These are phyloP conservation scores for Schlechtendalia chinensis DNA, from an alignment of 1,140 invertebrate species.

Conservation along the genomic window DNA sequence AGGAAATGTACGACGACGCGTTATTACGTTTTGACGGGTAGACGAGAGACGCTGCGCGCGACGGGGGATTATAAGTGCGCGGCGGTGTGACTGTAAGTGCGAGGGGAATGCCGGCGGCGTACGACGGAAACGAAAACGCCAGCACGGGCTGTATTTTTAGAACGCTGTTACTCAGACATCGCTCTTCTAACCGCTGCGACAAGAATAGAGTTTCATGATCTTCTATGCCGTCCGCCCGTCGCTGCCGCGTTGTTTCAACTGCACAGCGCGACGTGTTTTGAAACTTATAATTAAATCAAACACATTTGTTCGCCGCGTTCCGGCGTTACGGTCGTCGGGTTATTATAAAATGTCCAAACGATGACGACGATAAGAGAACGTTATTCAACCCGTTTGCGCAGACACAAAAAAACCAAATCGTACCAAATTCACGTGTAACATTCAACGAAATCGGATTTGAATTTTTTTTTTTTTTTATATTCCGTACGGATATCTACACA, in stretches of 20 bases:
- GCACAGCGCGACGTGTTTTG: not conserved
- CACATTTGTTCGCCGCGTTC: not conserved
- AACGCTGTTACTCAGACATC: conserved; percentile 47
- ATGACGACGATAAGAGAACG: too few species aligned
- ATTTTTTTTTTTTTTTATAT: too few species aligned
- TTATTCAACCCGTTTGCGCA: too few species aligned
- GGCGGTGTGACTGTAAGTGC: not conserved
- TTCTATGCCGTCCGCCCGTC: conserved; percentile 20
- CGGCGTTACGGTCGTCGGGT: not conserved
- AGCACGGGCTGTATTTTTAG: conserved; percentile 44
- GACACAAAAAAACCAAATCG: too few species aligned
- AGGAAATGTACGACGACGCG: too few species aligned
- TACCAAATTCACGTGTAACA: too few species aligned
- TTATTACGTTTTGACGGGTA: too few species aligned
- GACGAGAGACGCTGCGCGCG: not conserved
- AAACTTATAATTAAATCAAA: conserved; percentile 33
- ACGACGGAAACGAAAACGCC: conserved; percentile 14
- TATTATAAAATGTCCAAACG: not conserved
- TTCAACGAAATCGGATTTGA: too few species aligned
- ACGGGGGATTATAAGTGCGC: not conserved
- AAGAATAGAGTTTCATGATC: conserved; percentile 42
- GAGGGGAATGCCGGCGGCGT: conserved; percentile 13
- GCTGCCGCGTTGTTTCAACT: not conserved
- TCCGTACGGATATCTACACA: too few species aligned
- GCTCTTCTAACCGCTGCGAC: conserved; percentile 11